A percentile compares a stretch with the other conserved stretches of the same genome.
phyloP scores from a whole-genome alignment of 2,797 vertebrate species.

The Morelia viridis region DNA sequence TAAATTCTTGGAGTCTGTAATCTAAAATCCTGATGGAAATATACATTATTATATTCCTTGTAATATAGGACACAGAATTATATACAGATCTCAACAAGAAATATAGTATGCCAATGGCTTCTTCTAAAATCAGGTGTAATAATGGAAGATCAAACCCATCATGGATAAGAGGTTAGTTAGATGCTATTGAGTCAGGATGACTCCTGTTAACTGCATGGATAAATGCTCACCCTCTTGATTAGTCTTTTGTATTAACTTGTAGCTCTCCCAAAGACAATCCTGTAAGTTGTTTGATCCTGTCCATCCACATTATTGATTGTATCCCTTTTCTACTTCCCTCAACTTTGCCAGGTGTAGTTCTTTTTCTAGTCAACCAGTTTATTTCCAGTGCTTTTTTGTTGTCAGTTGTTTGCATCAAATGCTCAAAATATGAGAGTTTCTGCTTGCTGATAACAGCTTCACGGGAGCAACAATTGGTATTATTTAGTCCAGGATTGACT shows the following conservation, averaged over 20 bases:
- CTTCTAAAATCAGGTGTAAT: not conserved
- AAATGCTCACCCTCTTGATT: not conserved
- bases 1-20: not conserved
- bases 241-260: not conserved
- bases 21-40: not conserved
- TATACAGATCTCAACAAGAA: not conserved
- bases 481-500: not conserved
- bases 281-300: not conserved
- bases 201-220: not conserved
- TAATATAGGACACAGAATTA: not conserved
- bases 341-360: not conserved
- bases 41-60: not conserved
- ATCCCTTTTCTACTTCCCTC: not conserved
- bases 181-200: not conserved
- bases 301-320: not conserved
- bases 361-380: not conserved
- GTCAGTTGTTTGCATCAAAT: not conserved
- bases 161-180: not conserved
- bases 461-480: not conserved
- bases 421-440: not conserved
- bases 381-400: not conserved
- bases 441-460: not conserved
- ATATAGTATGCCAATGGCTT: not conserved
- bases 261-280: not conserved
- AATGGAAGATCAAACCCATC: not conserved